A percentile compares a stretch with the other conserved stretches of the same genome.
phyloP scores from a whole-genome alignment of 2,888 invertebrate genomes.

The Glomeris marginata region DNA sequence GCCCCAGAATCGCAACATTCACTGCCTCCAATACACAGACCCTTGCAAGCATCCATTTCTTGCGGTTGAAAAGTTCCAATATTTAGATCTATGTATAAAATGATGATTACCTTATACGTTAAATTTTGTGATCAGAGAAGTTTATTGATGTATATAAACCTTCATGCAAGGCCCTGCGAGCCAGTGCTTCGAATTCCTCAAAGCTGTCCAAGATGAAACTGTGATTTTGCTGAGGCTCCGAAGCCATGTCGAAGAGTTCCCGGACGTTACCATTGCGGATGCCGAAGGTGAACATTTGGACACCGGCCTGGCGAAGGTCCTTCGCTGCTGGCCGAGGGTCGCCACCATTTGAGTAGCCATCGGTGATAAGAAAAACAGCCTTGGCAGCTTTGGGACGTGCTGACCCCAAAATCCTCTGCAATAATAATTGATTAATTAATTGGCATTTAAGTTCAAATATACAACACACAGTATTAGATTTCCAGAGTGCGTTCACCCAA shows the following conservation, averaged over 20 bases:
- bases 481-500: too few relatives aligned
- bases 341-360: constrained; percentile 54
- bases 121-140: neutral
- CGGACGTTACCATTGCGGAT: constrained; percentile 48
- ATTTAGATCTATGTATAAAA: constrained; percentile 39
- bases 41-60: constrained; percentile 35
- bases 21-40: constrained; percentile 34
- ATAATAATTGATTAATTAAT: neutral
- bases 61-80: constrained; percentile 42
- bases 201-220: constrained; percentile 51
- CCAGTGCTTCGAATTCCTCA: constrained; percentile 50
- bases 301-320: constrained; percentile 33
- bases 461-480: too few relatives aligned
- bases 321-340: constrained; percentile 46
- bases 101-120: neutral
- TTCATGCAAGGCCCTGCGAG: constrained; percentile 48
- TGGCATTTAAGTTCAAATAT: too few relatives aligned
- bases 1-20: constrained; percentile 46
- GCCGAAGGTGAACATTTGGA: constrained; percentile 38
- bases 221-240: constrained; percentile 44
- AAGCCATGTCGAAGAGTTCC: constrained; percentile 47
- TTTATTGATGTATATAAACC: constrained; percentile 31
- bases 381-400: constrained; percentile 33
- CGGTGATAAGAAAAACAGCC: constrained; percentile 50
- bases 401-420: constrained; percentile 25